phyloP scores from a whole-genome alignment of 2,888 invertebrate species.

The Phytoseiulus persimilis region DNA sequence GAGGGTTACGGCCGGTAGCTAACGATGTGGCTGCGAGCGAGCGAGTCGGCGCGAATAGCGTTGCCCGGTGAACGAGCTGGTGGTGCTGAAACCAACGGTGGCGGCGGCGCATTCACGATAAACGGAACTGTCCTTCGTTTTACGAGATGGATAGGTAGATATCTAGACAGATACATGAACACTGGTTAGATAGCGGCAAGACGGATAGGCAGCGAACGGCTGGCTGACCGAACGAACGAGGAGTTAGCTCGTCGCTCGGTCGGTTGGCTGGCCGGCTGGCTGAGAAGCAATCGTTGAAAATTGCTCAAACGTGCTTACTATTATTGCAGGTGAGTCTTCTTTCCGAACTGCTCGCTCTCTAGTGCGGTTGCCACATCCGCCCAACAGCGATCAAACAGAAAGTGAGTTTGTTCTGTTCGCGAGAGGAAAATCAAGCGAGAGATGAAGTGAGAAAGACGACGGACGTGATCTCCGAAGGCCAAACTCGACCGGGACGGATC shows the following conservation, averaged over 20 bases:
- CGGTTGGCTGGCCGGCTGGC: background rate
- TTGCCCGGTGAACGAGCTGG: background rate
- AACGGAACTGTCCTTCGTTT: background rate
- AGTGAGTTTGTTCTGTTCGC: background rate
- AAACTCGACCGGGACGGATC: background rate
- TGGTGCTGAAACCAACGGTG: background rate
- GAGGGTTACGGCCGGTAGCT: background rate
- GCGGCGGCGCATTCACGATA: background rate
- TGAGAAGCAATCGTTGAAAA: background rate
- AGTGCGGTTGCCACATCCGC: background rate
- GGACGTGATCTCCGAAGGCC: background rate
- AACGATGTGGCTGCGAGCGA: background rate
- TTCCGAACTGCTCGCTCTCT: background rate
- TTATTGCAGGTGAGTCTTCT: background rate
- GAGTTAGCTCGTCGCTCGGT: background rate
- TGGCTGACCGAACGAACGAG: background rate
- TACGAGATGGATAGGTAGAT: background rate
- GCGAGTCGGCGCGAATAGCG: background rate
- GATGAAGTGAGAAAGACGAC: background rate
- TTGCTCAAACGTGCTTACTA: background rate
- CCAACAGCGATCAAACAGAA: background rate
- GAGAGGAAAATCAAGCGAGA: background rate
- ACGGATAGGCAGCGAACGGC: background rate
- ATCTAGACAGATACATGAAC: background rate
- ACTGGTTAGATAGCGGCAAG: background rate